Percentiles rank a stretch among this genome's conserved stretches.
Evolutionary conservation across 2,113 vertebrate species (phyloP).

Genomic region (Cynoglossus semilaevis): DNA sequence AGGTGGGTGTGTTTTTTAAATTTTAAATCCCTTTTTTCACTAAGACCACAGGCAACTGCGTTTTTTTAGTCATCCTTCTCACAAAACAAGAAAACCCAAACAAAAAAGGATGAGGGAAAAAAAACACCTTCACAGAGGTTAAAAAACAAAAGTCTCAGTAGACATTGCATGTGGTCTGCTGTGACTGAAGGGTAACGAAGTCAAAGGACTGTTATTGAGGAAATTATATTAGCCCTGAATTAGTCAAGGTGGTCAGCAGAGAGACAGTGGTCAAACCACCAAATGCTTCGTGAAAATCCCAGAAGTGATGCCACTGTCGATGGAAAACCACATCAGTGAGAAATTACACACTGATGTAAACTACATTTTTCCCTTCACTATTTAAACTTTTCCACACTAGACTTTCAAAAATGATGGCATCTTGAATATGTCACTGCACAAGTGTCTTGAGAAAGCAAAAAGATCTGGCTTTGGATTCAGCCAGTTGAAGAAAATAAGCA

Average conservation of each 20-base stretch:
- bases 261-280: slow-evolving; percentile 30
- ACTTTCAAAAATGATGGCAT: neutral
- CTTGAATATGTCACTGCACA: neutral
- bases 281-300: slow-evolving; percentile 12
- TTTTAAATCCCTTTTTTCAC: no score
- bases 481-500: neutral
- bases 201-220: slow-evolving; percentile 4
- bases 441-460: neutral
- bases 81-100: no score
- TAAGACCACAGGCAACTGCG: no score
- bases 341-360: slow-evolving; percentile 3
- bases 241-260: slow-evolving; percentile 27
- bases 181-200: slow-evolving; percentile 13
- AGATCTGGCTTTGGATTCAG: neutral
- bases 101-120: neutral
- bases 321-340: neutral
- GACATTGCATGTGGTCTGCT: neutral
- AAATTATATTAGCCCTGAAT: slow-evolving; percentile 36
- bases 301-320: slow-evolving; percentile 5
- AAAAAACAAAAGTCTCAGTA: neutral
- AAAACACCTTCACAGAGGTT: neutral
- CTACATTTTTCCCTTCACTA: neutral
- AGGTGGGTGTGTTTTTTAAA: no score
- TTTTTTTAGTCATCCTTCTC: no score
- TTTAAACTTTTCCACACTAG: neutral